Evolutionary conservation across 2,888 invertebrate genomes (phyloP), one percentile per base, ranked within the genome.

Genomic region (Glyphotaelius pellucidus): DNA sequence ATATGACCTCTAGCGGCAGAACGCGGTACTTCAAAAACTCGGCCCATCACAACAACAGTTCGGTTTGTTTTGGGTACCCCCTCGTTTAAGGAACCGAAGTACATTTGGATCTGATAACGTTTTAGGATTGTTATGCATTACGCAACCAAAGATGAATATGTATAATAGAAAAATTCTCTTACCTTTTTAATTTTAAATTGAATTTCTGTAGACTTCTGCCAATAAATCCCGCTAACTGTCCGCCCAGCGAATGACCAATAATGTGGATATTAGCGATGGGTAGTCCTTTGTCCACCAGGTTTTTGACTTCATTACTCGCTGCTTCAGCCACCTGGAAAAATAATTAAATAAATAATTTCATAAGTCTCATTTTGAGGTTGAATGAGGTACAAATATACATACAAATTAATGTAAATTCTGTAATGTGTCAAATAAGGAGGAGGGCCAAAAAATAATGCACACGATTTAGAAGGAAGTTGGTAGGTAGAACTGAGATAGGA

Each of bases 231-330:
- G 95, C 96, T 1, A 96, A 96, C 92, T 96, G 96, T 93, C 96
- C 95, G n/a, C 96, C 96, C 1, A 96, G 94, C 1, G 96, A 96
- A 93, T 96, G 96, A 0, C 96, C 96, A 81, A 96, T 95, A 0
- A 96, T 93, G 93, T 96, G 96, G 2, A 96, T 93, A 91, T 95
- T 95, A 1, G 96, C 95, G 31, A 95, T 90, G 0, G 94, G 93
- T 1, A 96, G 94, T 2, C 96, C 96, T 0, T 94, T 94, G 91
- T 95, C 95, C 9, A 67, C 67, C 67, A 67, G 25, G 67, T 67
- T 25, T 25, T 67, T 67, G 25, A 67, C 67, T 67, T 67, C 67
- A 67, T 67, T 67, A 7, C 96, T 96, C 3, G 95, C 94, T 38
- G 94, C 95, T 84, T 94, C 94, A 19, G 96, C 96, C 2, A 96